phyloP scores from a whole-genome alignment of 1,140 invertebrate genomes.

The Trichoplusia ni region DNA sequence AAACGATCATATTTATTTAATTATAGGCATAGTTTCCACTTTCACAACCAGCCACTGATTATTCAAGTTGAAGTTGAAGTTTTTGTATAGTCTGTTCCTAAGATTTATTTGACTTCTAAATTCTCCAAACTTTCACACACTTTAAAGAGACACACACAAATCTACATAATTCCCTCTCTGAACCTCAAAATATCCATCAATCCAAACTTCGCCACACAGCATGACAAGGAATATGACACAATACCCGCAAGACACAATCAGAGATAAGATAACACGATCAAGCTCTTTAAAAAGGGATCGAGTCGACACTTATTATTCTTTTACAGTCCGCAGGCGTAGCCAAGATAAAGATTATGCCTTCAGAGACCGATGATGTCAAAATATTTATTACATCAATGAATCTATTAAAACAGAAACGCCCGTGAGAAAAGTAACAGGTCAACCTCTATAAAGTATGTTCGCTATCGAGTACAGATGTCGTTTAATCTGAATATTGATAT shows the following conservation, averaged over 20 bases:
- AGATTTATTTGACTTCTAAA: too few species aligned
- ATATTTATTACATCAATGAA: slow-evolving; percentile 58
- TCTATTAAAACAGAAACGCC: slow-evolving; percentile 32
- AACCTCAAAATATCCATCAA: too few species aligned
- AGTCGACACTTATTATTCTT: slow-evolving; percentile 42
- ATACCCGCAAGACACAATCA: slow-evolving; percentile 23
- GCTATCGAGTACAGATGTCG: not conserved
- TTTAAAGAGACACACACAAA: too few species aligned
- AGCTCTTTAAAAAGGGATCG: slow-evolving; percentile 35
- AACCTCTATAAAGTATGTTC: not conserved
- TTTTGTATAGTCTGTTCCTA: too few species aligned
- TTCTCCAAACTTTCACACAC: too few species aligned
- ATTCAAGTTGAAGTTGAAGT: too few species aligned
- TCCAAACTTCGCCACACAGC: too few species aligned
- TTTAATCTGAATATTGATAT: not conserved
- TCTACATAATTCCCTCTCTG: too few species aligned
- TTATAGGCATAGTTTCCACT: too few species aligned
- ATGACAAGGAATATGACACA: slow-evolving; percentile 35
- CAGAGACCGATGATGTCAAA: slow-evolving; percentile 51
- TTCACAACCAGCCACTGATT: too few species aligned
- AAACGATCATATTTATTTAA: too few species aligned
- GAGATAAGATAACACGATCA: slow-evolving; percentile 53
- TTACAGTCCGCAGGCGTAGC: slow-evolving; percentile 20
- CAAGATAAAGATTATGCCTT: slow-evolving; percentile 30
- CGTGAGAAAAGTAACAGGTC: slow-evolving; percentile 30